Percentiles rank a stretch among this genome's conserved stretches.
Evolutionary conservation across 2,797 vertebrate species (phyloP).

Genomic region (Bryconaethiops microstoma): DNA sequence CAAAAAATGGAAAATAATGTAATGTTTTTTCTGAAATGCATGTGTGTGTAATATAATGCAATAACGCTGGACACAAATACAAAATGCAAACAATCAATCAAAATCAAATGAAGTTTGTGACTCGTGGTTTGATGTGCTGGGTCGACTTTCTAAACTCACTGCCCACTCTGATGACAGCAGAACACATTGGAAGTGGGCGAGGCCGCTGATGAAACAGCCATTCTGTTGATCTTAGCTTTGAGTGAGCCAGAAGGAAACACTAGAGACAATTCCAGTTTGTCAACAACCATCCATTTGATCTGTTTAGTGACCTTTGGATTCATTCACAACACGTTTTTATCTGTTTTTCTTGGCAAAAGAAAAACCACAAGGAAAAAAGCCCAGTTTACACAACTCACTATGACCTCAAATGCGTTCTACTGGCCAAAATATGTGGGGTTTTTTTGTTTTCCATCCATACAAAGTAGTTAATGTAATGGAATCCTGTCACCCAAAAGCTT

Average conservation of each 20-base stretch:
- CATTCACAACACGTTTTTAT: background rate
- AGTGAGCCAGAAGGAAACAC: background rate
- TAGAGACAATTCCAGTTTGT: background rate
- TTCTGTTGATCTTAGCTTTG: background rate
- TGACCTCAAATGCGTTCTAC: background rate
- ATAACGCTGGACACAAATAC: background rate
- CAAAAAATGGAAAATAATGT: constrained; percentile 1
- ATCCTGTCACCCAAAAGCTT: background rate
- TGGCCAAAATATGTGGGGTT: background rate
- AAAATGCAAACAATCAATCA: background rate
- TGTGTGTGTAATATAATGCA: background rate
- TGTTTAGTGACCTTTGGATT: background rate
- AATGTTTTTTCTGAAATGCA: background rate
- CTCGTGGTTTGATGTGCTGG: background rate
- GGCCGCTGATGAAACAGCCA: background rate
- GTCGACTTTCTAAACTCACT: background rate
- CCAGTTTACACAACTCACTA: too few relatives aligned
- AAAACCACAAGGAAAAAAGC: background rate
- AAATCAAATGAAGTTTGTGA: background rate
- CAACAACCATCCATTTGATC: background rate
- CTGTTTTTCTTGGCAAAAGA: too few relatives aligned
- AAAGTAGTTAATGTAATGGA: background rate
- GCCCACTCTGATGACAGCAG: background rate
- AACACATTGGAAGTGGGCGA: background rate
- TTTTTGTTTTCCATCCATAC: too few relatives aligned